These are phyloP conservation scores for Stenurella melanura DNA, from an alignment of 2,888 invertebrate species.

Conservation along the genomic window DNA sequence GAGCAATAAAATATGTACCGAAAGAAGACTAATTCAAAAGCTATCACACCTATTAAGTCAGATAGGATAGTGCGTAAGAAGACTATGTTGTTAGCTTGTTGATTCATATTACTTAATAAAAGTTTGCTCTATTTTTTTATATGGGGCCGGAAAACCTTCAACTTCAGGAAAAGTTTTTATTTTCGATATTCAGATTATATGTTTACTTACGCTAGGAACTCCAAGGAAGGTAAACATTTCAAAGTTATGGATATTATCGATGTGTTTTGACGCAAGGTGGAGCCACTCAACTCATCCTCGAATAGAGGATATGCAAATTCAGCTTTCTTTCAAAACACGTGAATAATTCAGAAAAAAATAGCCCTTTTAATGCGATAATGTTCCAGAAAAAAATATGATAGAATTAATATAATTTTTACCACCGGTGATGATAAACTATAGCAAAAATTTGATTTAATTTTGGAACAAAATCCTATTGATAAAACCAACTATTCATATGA, in stretches of 20 bases:
- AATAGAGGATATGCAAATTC: background rate
- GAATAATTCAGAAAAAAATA: background rate
- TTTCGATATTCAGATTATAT: constrained; percentile 21
- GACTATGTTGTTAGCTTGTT: background rate
- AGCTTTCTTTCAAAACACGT: background rate
- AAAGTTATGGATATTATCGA: constrained; percentile 7
- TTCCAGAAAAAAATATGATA: too few species aligned
- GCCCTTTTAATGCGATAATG: too few species aligned
- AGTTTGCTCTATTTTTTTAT: background rate
- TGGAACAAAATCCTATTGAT: too few species aligned
- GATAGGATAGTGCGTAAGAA: too few species aligned
- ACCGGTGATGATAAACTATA: too few species aligned
- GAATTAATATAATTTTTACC: too few species aligned
- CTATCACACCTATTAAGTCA: too few species aligned
- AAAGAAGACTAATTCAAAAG: too few species aligned
- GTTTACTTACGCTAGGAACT: constrained; percentile 1
- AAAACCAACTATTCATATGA: too few species aligned
- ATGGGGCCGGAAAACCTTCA: background rate
- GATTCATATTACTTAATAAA: background rate
- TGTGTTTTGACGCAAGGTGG: constrained; percentile 15
- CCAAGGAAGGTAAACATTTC: constrained; percentile 15
- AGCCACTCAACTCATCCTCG: background rate
- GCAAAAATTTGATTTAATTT: too few species aligned
- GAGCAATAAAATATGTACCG: too few species aligned
- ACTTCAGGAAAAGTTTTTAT: constrained; percentile 18